These are phyloP conservation scores for Julus scanicus DNA, from an alignment of 2,888 invertebrate species.

Conservation along the genomic window DNA sequence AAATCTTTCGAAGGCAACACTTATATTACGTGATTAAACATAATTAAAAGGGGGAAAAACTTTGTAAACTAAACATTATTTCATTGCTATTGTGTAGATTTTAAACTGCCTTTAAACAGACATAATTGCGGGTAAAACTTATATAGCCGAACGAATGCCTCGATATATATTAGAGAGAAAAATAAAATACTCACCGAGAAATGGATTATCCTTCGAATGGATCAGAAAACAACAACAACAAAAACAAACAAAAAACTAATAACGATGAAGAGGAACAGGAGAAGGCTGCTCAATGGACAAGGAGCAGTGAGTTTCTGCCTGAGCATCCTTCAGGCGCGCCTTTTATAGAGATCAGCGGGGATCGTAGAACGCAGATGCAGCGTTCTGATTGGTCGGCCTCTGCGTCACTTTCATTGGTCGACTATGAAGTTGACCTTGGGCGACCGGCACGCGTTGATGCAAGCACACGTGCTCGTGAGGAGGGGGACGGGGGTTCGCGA, in stretches of 20 bases:
- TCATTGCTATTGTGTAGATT: no score
- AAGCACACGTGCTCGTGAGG: background rate
- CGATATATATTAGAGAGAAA: no score
- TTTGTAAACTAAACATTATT: no score
- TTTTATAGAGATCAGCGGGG: background rate
- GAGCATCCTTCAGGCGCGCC: background rate
- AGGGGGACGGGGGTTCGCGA: background rate
- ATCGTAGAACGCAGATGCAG: background rate
- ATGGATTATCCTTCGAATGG: constrained; percentile 18
- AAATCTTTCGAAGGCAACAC: no score
- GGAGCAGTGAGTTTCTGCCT: background rate
- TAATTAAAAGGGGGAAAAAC: no score
- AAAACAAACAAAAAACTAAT: background rate
- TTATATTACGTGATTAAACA: no score
- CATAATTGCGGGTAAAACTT: no score
- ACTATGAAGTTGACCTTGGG: background rate
- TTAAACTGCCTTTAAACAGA: no score
- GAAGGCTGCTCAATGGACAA: background rate
- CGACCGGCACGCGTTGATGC: constrained; percentile 6
- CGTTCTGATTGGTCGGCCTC: background rate
- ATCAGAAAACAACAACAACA: constrained; percentile 3
- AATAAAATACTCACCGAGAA: background rate
- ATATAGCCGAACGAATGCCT: no score
- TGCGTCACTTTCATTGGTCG: background rate
- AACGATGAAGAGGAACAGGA: background rate